Evolutionary conservation across 2,888 invertebrate species (phyloP).

Genomic region (Abscondita cerata): DNA sequence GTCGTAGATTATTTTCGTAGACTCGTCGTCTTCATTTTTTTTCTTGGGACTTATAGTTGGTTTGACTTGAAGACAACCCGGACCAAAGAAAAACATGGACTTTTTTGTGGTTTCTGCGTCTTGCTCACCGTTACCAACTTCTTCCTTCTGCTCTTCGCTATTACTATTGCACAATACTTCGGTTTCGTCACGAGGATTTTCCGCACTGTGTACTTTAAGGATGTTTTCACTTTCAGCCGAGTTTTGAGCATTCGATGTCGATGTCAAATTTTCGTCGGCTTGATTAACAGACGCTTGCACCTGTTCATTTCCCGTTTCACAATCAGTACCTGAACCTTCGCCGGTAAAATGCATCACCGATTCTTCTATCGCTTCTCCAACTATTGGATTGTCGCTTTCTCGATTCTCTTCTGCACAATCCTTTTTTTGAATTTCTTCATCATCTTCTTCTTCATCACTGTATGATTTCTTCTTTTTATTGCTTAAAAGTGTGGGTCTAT

Average conservation of each 20-base stretch:
- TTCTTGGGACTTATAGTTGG: conserved; percentile 40
- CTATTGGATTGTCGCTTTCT: conserved; percentile 41
- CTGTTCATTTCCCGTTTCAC: conserved; percentile 73
- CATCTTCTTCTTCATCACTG: conserved; percentile 38
- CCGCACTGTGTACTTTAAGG: background rate
- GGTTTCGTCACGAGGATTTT: too few relatives aligned
- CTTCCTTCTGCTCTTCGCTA: background rate
- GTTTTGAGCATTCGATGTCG: conserved; percentile 9
- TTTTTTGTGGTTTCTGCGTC: conserved; percentile 6
- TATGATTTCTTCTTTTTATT: conserved; percentile 37
- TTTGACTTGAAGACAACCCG: conserved; percentile 58
- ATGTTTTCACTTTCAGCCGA: conserved; percentile 9
- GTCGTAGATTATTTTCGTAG: background rate
- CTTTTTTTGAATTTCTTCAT: conserved; percentile 54
- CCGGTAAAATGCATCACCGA: conserved; percentile 73
- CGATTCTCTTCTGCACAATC: conserved; percentile 56
- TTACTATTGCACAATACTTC: too few relatives aligned
- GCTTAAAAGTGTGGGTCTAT: conserved; percentile 42
- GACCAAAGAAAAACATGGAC: conserved; percentile 59
- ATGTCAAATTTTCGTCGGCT: too few relatives aligned
- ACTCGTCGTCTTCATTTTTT: background rate
- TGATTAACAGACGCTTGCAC: conserved; percentile 2
- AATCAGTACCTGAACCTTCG: conserved; percentile 75
- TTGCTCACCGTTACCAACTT: background rate
- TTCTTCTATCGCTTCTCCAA: conserved; percentile 79